Evolutionary conservation across 2,888 invertebrate species (phyloP).

Genomic region (Trichacis sp.): DNA sequence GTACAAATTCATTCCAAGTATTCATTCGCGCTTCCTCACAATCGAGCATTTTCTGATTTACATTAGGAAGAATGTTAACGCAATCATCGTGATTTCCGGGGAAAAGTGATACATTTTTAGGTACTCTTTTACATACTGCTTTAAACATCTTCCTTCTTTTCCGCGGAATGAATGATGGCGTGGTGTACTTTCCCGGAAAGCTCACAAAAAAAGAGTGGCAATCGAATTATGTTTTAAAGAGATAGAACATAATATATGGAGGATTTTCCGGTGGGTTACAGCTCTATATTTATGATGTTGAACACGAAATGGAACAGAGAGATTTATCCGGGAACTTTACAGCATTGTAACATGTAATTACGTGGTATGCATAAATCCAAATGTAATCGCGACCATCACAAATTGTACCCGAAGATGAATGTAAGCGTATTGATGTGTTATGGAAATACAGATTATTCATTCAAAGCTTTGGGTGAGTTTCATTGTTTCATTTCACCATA

Average conservation of each 20-base stretch:
- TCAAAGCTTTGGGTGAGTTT: slow-evolving; percentile 17
- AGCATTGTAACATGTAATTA: slow-evolving; percentile 28
- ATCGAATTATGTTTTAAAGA: background rate
- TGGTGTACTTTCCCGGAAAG: too few relatives aligned
- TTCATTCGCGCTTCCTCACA: too few relatives aligned
- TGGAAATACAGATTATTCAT: slow-evolving; percentile 48
- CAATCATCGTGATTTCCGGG: too few relatives aligned
- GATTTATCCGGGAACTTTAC: slow-evolving; percentile 7
- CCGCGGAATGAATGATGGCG: too few relatives aligned
- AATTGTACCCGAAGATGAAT: slow-evolving; percentile 58
- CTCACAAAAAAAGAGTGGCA: too few relatives aligned
- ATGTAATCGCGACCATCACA: slow-evolving; percentile 29
- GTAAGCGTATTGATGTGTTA: slow-evolving; percentile 57
- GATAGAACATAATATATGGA: background rate
- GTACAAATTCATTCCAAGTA: too few relatives aligned
- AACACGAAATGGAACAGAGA: background rate
- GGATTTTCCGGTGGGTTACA: background rate
- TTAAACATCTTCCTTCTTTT: background rate
- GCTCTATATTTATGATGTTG: background rate
- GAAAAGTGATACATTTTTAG: too few relatives aligned
- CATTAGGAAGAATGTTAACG: too few relatives aligned
- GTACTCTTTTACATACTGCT: too few relatives aligned
- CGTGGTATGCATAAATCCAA: slow-evolving; percentile 25
- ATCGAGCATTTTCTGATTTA: too few relatives aligned
- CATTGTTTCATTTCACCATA: slow-evolving; percentile 5